Percentiles rank a stretch among this genome's conserved stretches.
Evolutionary conservation across 2,797 vertebrate species (phyloP).

Genomic region (Premnoplex brunnescens): DNA sequence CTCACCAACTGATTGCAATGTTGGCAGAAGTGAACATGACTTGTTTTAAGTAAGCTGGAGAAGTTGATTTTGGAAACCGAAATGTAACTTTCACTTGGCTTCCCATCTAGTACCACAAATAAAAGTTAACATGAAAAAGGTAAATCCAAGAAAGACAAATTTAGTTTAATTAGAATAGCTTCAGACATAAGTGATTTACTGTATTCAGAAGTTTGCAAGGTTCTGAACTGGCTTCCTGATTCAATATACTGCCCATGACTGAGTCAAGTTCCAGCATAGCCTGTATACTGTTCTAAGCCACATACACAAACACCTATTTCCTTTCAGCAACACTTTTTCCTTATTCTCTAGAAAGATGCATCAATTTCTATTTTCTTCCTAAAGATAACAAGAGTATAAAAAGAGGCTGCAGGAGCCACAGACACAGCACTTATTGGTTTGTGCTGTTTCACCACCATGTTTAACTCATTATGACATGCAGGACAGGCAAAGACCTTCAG

Average conservation of each 20-base stretch:
- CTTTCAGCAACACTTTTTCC: neutral
- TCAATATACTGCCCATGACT: neutral
- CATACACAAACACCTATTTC: neutral
- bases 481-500: neutral
- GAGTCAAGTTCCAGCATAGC: neutral
- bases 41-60: neutral
- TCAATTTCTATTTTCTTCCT: neutral
- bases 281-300: neutral
- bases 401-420: neutral
- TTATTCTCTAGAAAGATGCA: neutral
- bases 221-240: neutral
- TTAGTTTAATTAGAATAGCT: neutral
- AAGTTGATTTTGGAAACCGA: neutral
- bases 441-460: neutral
- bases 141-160: neutral
- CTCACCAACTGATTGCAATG: neutral
- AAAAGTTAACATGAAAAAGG: neutral
- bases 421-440: neutral
- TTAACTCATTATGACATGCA: slow-evolving; percentile 24
- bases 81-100: neutral
- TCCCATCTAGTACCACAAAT: neutral
- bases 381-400: neutral
- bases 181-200: neutral
- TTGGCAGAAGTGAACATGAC: neutral
- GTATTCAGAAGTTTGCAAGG: neutral